Evolutionary conservation across 2,888 invertebrate species (phyloP), one percentile per base, ranked within the genome.

Genomic region (Bombylius discolor): DNA sequence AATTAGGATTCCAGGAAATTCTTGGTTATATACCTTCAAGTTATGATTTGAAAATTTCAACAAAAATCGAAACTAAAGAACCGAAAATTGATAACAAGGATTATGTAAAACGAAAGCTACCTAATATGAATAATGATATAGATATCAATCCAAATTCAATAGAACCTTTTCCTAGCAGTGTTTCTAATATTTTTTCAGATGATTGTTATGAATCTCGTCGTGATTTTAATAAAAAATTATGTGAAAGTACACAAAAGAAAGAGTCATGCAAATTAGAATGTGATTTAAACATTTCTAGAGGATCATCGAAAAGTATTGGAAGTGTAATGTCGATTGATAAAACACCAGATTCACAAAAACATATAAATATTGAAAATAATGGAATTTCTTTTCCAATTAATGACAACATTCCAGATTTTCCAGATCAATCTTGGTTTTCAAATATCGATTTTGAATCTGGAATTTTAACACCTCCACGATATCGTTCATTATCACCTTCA

Each of bases 1-100:
- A 11, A 42, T 5, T 34, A 48, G 51, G 52, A 48, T 56, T 52
- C 45, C 42, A 55, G 14, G 48, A 44, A 34, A 51, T 52, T 56
- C 32, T 52, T 11, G 39, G 39, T 42, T 42, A 42, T 11, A 11
- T 11, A 42, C 39, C 39, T 42, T 42, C 39, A 42, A 42, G 39
- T 42, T 42, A 42, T 42, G 39, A 42, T 42, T 42, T 42, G 12
- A 42, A 42, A 42, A 42, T 42, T 11, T 42, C 39, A 42, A 8
- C 7, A 42, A 42, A 4, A 42, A 11, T 11, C 11, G 39, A 42
- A 8, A 36, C 5, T 7, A 36, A 36, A 7, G 34, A 36, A 36
- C 12, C 23, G 23, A 23, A 23, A 23, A 23, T 23, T 23, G 39
- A 42, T 42, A 42, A 5, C 5, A 42, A 42, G 4, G 39, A 42